Percentiles rank a stretch among this genome's conserved stretches.
Conservation (phyloP, 2,888 invertebrate genomes). For the Yponomeuta evonymella region DNA sequence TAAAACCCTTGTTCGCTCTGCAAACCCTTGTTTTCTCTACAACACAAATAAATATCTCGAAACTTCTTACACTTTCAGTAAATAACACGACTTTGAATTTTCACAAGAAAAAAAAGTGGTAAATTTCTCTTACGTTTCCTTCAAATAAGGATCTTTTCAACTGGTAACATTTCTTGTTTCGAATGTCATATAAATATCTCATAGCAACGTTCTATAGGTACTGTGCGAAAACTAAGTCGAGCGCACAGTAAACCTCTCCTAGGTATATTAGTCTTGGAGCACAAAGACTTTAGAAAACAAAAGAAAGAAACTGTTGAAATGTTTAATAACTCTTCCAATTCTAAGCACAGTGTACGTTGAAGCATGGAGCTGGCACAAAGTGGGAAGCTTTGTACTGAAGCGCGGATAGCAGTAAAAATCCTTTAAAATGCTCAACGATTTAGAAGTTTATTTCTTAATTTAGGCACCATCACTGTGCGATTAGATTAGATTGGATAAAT, state of each 20-base stretch:
- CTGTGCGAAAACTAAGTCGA: not conserved
- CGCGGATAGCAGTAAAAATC: constrained; percentile 27
- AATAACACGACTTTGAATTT: not conserved
- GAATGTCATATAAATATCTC: not conserved
- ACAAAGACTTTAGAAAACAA: constrained; percentile 6
- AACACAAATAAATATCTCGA: not conserved
- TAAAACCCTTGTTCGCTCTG: no score
- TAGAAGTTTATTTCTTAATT: no score
- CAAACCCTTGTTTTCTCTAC: no score
- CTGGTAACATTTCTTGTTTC: constrained; percentile 8
- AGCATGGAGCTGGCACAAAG: constrained; percentile 4
- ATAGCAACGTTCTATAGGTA: not conserved
- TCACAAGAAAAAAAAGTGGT: not conserved
- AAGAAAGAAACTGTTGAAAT: constrained; percentile 5
- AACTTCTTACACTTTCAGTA: not conserved
- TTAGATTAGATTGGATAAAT: no score
- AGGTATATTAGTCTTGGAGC: not conserved
- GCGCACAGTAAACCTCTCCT: not conserved
- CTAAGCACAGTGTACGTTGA: constrained; percentile 9
- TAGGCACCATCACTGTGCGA: no score
- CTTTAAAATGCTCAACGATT: no score
- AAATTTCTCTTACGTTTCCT: not conserved
- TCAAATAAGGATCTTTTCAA: constrained; percentile 6
- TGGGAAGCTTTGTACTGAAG: constrained; percentile 53
- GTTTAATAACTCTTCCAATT: constrained; percentile 13